A percentile compares a stretch with the other conserved stretches of the same genome.
Conservation (phyloP, 2,113 vertebrate genomes). For the Puffinus mauretanicus region DNA sequence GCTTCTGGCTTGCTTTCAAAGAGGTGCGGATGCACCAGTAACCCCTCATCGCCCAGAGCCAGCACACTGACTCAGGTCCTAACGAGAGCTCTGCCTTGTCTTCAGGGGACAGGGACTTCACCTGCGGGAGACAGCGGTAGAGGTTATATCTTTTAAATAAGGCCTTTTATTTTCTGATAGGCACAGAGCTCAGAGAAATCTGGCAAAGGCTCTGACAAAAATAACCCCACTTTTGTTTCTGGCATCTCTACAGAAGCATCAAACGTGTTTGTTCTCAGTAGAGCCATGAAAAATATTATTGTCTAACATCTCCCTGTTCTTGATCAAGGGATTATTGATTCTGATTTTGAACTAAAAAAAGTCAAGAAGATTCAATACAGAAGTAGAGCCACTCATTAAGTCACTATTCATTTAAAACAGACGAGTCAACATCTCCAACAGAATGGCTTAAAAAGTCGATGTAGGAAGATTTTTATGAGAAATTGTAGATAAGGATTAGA, state of each 20-base stretch:
- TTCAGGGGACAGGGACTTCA: neutral
- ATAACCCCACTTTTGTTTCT: neutral
- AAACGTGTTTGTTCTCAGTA: neutral
- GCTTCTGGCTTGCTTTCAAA: neutral
- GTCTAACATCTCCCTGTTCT: neutral
- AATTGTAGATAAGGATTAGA: neutral
- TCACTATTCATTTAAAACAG: neutral
- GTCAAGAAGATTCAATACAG: neutral
- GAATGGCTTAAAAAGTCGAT: neutral
- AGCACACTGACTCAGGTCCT: fast-evolving
- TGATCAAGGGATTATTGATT: neutral
- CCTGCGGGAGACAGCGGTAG: too few relatives aligned
- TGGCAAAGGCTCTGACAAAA: neutral
- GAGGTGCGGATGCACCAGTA: neutral
- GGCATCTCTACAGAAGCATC: neutral
- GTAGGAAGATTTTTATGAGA: neutral
- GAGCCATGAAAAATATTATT: neutral
- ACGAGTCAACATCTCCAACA: neutral
- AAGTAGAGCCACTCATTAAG: neutral
- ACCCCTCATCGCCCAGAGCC: neutral
- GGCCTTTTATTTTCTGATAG: neutral
- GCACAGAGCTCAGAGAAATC: neutral
- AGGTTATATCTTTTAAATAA: neutral
- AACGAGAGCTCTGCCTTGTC: neutral
- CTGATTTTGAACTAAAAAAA: neutral